Base-by-base conservation (phyloP, 2,113 vertebrate genomes). In the Onychostruthus taczanowskii region DNA sequence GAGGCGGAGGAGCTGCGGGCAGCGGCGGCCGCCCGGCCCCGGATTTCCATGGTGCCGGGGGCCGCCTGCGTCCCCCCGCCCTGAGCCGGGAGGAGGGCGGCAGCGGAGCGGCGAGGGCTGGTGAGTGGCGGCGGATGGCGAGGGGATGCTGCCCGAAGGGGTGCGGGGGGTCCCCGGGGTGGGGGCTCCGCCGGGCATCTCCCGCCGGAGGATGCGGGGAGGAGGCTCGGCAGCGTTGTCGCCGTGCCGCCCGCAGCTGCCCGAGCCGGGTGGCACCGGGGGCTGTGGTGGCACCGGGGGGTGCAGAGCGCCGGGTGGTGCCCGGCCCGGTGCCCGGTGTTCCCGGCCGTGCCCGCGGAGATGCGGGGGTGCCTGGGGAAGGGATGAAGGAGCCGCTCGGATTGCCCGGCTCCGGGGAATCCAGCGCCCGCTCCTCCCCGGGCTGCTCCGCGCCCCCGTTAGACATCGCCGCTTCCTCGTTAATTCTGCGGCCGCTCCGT, bases 41-140 rank as follows among this genome's bases (percentile, higher is more conserved):
- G 97, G 91, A 93, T 97, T 43, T 84, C 87, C 79, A 87, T 79
- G 96, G 53, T 87, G 77, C 8, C 21, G 88, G 96, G 87, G 59
- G 61, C 94, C 73, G 49, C 46, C 97, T 47, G 97, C 97, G 94
- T 94, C 67, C 37, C 76, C 83, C 70, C 81, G 69, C 89, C n/a
- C 93, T 97, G 94, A 97, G 62, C 73, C 67, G 81, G 70, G 43
- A 75, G 73, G 73, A 66, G 63, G 75, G 63, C 61, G 62, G 69
- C 75, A 64, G 19, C 69, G 79, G 39, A 43, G 78, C 91, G 24
- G 14, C 59, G 24, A 35, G 90, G 63, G 7, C 68, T 41, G 95
- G 95, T 95, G 90, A 96, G 95, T 93, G 63, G 53, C 56, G 20
- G 61, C 28, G 72, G 27, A 61, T 61, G 91, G 80, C 28, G 56